Base-by-base conservation (phyloP, 1,140 invertebrate genomes). In the Achroia grisella region DNA sequence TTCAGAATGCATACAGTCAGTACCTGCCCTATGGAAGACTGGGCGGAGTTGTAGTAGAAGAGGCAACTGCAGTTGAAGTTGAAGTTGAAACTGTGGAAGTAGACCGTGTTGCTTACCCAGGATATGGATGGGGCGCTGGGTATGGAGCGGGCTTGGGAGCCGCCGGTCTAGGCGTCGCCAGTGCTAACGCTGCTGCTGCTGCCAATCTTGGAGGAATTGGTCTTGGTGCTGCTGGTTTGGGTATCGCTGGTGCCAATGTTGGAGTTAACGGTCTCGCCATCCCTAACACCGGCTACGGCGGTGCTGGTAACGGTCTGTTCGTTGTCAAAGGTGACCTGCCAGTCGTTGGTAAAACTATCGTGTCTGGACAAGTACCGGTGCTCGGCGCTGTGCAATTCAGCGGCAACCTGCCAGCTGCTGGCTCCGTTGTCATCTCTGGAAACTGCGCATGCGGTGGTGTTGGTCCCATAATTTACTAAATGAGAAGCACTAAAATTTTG, bases 341-440 rank as follows among this genome's bases (percentile, higher is more conserved):
- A 30, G 58, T 47, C 9, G 29, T 11, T 8, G 58, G 58, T 41
- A 45, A 28, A 30, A 48, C 58, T 9, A 11, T 30, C 13, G 47
- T 61, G 15, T 36, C 10, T 11, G 52, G 57, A 10, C 46, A 48
- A 11, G 48, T 61, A 10, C 57, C 57, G 14, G 51, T 53, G 29
- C 35, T 51, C 15, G 58, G 58, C 17, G 48, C 47, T 10, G 58
- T 61, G n/a, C 15, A 12, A 12, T 56, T 56, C 42, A 40, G 37
- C 10, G 58, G 56, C 8, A 11, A n/a, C 4, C 37, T 51, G n/a
- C 32, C 42, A 8, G 56, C 56, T 8, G 37, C 27, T 13, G 56
- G 57, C 27, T 6, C 36, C 35, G 57, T 61, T 11, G 37, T 49
- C 40, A 61, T 56, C 37, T 11, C 34, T 4, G 56, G 56, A 28